phyloP scores from a whole-genome alignment of 2,113 vertebrate species.

The Ptyas mucosa region DNA sequence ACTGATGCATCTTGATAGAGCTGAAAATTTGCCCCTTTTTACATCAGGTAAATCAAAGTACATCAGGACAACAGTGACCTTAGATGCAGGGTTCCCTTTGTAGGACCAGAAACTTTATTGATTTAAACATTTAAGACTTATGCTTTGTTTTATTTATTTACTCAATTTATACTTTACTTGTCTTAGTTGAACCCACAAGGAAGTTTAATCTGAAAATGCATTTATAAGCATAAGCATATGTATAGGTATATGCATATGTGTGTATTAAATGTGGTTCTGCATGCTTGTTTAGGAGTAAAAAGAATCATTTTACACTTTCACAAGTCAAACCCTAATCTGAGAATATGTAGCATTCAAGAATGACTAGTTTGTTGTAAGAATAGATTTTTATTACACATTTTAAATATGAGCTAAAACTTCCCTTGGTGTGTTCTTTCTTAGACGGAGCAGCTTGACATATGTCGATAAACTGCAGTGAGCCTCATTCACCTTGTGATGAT shows the following conservation, averaged over 20 bases:
- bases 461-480: background rate
- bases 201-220: background rate
- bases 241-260: background rate
- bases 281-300: background rate
- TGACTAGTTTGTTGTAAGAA: background rate
- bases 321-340: background rate
- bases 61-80: background rate
- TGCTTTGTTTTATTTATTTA: background rate
- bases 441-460: background rate
- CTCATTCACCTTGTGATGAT: background rate
- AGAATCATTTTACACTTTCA: background rate
- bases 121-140: background rate
- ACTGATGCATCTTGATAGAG: background rate
- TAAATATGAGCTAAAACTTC: background rate
- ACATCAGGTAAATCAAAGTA: background rate
- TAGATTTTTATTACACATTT: background rate
- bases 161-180: background rate
- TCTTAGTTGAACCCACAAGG: background rate
- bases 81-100: background rate
- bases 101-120: background rate
- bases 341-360: background rate
- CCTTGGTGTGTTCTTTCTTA: background rate
- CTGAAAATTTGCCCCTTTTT: background rate
- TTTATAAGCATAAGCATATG: background rate
- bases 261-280: background rate